Conservation (phyloP, 2,888 invertebrate species). For the Carterocephalus palaemon region DNA sequence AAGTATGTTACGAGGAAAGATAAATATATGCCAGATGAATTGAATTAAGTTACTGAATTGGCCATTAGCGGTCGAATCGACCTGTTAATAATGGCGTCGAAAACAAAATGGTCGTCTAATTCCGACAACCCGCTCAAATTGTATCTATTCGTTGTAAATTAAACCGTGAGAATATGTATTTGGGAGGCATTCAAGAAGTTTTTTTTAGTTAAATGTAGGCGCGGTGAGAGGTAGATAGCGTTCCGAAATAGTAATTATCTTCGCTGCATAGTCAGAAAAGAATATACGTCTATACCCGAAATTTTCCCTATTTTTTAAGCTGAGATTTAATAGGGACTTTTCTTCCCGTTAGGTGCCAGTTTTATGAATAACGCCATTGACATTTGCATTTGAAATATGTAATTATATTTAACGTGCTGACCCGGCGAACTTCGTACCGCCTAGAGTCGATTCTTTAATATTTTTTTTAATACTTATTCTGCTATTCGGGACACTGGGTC, state of each 20-base stretch:
- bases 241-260: conserved; percentile 30
- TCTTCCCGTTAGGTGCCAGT: too few species aligned
- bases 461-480: too few species aligned
- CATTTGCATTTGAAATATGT: neutral
- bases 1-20: neutral
- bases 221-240: conserved; percentile 36
- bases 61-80: conserved; percentile 2
- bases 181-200: conserved; percentile 30
- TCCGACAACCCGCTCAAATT: conserved; percentile 55
- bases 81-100: conserved; percentile 14
- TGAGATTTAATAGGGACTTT: neutral
- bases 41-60: neutral
- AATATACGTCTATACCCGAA: too few species aligned
- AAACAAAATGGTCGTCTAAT: conserved; percentile 45
- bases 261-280: neutral
- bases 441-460: too few species aligned
- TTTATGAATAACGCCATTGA: too few species aligned
- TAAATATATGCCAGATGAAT: too few species aligned
- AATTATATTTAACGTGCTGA: too few species aligned
- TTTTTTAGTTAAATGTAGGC: conserved; percentile 41
- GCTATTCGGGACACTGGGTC: too few species aligned
- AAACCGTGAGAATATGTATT: conserved; percentile 56
- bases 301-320: too few species aligned
- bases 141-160: conserved; percentile 57
- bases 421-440: too few species aligned